These are phyloP conservation scores for Carapus acus DNA, from an alignment of 2,797 vertebrate genomes.

Conservation along the genomic window DNA sequence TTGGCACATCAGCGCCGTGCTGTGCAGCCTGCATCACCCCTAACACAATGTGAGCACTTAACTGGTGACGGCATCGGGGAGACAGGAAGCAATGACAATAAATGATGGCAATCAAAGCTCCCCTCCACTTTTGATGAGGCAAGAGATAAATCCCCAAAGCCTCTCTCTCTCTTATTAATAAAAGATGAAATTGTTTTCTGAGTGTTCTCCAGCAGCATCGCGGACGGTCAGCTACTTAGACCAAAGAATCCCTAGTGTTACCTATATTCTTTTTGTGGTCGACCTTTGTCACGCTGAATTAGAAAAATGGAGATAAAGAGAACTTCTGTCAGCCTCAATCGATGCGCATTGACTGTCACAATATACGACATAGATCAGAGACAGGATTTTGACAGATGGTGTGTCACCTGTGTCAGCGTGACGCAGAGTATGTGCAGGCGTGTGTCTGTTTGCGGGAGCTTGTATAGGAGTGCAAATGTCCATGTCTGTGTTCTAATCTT, in stretches of 20 bases:
- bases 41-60: slow-evolving; percentile 47
- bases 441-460: neutral
- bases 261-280: slow-evolving; percentile 60
- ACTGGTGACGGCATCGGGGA: slow-evolving; percentile 22
- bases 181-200: slow-evolving; percentile 47
- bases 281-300: slow-evolving; percentile 59
- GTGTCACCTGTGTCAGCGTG: slow-evolving; percentile 60
- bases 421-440: slow-evolving; percentile 28
- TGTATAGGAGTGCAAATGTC: slow-evolving; percentile 25
- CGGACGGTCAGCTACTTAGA: slow-evolving; percentile 52
- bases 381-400: slow-evolving; percentile 64
- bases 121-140: slow-evolving; percentile 39
- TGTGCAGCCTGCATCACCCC: slow-evolving; percentile 26
- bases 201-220: slow-evolving; percentile 46
- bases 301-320: slow-evolving; percentile 53
- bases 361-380: slow-evolving; percentile 49
- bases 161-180: slow-evolving; percentile 43
- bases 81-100: slow-evolving; percentile 55
- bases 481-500: slow-evolving; percentile 47
- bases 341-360: slow-evolving; percentile 59
- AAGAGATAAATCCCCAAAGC: slow-evolving; percentile 37
- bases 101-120: slow-evolving; percentile 48
- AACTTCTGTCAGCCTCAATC: slow-evolving; percentile 54
- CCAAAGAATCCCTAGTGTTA: slow-evolving; percentile 41
- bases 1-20: slow-evolving; percentile 15